Conservation (phyloP, 2,797 vertebrate species). For the Lacerta viridis region DNA sequence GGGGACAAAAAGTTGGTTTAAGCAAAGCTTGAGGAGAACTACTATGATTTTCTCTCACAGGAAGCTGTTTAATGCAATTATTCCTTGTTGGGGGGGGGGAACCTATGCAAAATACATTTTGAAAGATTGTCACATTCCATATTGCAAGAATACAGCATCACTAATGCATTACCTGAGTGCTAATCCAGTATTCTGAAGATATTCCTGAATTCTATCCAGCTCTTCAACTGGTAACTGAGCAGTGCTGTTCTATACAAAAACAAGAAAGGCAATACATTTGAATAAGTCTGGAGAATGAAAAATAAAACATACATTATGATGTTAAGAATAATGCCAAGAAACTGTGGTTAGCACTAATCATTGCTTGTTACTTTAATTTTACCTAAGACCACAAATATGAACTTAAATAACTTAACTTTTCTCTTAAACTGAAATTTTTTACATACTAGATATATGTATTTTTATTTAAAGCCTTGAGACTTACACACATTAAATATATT, state of each 20-base stretch:
- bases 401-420: not conserved
- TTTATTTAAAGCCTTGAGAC: not conserved
- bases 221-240: slow-evolving; percentile 95
- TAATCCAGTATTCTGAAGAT: slow-evolving; percentile 92
- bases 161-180: slow-evolving; percentile 88
- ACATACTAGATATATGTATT: not conserved
- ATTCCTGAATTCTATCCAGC: slow-evolving; percentile 93
- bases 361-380: not conserved
- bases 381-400: not conserved
- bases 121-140: not conserved
- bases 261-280: slow-evolving; percentile 16
- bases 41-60: not conserved
- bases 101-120: not conserved
- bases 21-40: not conserved
- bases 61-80: not conserved
- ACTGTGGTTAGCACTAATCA: not conserved
- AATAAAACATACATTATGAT: rapidly evolving
- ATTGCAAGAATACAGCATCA: not conserved
- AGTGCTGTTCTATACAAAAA: slow-evolving; percentile 87
- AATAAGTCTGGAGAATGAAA: not conserved
- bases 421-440: not conserved
- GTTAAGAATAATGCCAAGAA: not conserved
- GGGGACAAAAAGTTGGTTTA: not conserved
- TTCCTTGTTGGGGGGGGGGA: not conserved
- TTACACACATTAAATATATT: not conserved